These are phyloP conservation scores for Heterodera filipjevi DNA, from an alignment of 2,888 invertebrate species.

Conservation along the genomic window DNA sequence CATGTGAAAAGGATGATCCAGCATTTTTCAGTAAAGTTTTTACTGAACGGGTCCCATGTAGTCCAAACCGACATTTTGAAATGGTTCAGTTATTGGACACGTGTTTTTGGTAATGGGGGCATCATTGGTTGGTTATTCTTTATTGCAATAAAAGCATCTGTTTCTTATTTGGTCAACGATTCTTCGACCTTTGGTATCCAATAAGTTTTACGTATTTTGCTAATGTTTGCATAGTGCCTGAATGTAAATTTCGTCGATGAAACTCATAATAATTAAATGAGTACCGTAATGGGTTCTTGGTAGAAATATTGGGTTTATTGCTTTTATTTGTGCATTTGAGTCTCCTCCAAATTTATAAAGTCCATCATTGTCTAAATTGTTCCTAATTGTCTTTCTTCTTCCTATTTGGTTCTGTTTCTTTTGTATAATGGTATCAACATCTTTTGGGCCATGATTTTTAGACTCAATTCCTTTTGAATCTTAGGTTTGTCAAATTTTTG, in stretches of 20 bases:
- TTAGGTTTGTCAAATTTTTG: neutral
- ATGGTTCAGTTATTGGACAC: neutral
- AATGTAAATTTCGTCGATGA: neutral
- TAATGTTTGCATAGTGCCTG: neutral
- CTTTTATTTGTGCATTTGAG: neutral
- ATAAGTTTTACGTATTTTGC: neutral
- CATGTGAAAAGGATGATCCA: neutral
- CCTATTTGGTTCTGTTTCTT: neutral
- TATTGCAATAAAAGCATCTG: neutral
- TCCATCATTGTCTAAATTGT: neutral
- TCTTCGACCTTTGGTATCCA: neutral
- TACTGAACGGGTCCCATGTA: neutral
- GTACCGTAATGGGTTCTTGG: neutral
- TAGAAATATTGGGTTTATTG: neutral
- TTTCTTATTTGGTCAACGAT: neutral
- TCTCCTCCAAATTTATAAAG: neutral
- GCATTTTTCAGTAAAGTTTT: neutral
- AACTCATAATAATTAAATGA: neutral
- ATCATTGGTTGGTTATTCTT: neutral
- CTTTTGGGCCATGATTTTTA: neutral
- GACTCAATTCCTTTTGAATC: neutral
- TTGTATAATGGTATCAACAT: neutral
- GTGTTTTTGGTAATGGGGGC: neutral
- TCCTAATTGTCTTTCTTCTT: neutral
- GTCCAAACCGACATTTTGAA: neutral